A percentile compares a stretch with the other conserved stretches of the same genome.
Conservation (phyloP, 2,113 vertebrate species). For the Cinclus cinclus region DNA sequence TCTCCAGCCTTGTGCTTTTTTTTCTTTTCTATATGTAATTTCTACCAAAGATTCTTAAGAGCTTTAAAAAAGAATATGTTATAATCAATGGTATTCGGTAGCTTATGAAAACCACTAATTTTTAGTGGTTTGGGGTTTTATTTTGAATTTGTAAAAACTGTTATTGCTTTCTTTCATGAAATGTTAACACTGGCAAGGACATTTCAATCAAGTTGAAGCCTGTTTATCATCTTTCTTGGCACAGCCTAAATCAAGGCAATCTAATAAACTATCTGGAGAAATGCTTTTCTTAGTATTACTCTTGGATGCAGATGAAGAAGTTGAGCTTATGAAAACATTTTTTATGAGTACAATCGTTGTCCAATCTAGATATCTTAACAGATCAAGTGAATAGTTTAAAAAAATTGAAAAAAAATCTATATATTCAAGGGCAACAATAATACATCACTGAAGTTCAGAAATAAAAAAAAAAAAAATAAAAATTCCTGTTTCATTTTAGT, state of each 20-base stretch:
- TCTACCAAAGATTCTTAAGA: not conserved
- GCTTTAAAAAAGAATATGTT: not conserved
- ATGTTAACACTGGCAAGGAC: not conserved
- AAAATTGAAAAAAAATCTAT: not conserved
- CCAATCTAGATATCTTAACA: not conserved
- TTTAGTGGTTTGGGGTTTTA: not conserved
- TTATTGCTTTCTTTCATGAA: not conserved
- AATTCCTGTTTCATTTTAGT: not conserved
- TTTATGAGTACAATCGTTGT: not conserved
- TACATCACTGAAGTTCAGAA: not conserved
- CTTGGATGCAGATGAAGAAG: conserved; percentile 25
- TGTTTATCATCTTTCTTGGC: not conserved
- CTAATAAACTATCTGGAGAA: not conserved
- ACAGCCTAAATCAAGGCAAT: not conserved
- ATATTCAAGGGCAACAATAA: not conserved
- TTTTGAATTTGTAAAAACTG: not conserved
- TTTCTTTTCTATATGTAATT: not conserved
- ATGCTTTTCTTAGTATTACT: not conserved
- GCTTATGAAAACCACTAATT: not conserved
- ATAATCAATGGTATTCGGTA: not conserved
- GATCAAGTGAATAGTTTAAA: not conserved
- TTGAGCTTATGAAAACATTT: not conserved
- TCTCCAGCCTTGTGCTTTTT: not conserved
- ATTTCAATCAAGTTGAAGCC: conserved; percentile 11
- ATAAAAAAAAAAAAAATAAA: not conserved